These are phyloP conservation scores for Brachymystax lenok DNA, from an alignment of 2,797 vertebrate species.

Conservation along the genomic window DNA sequence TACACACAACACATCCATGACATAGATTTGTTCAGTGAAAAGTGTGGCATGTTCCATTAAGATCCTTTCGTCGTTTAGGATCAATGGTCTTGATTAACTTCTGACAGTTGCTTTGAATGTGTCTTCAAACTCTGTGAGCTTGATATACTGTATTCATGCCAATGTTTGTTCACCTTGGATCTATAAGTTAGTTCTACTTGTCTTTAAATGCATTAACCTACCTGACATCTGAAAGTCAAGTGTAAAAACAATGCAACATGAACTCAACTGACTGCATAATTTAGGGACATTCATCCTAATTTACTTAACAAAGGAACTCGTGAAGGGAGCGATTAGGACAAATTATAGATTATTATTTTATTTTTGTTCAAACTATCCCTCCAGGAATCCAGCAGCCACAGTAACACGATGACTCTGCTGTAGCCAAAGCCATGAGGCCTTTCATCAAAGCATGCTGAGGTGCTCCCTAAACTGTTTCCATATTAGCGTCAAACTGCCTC, in stretches of 20 bases:
- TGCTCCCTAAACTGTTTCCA: constrained; percentile 20
- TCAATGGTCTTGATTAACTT: not conserved
- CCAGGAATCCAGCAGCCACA: constrained; percentile 44
- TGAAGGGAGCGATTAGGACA: constrained; percentile 43
- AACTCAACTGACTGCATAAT: not conserved
- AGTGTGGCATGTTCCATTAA: not conserved
- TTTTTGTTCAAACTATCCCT: constrained; percentile 52
- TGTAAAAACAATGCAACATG: not conserved
- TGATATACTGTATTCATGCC: not conserved
- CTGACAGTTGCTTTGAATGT: not conserved
- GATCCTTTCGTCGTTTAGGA: no score
- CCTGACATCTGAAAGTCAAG: not conserved
- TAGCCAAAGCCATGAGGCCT: not conserved
- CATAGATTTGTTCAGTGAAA: not conserved
- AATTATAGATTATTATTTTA: constrained; percentile 20
- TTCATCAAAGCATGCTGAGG: constrained; percentile 15
- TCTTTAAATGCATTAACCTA: not conserved
- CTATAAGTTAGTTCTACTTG: not conserved
- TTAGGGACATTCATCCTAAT: constrained; percentile 21
- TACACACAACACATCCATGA: not conserved
- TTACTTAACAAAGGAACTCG: constrained; percentile 42
- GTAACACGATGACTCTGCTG: constrained; percentile 51
- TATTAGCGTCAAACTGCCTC: constrained; percentile 27
- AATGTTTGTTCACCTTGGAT: no score
- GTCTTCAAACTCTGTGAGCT: not conserved